Conservation (phyloP, 2,888 invertebrate genomes). For the Orthonychiurus folsomi region DNA sequence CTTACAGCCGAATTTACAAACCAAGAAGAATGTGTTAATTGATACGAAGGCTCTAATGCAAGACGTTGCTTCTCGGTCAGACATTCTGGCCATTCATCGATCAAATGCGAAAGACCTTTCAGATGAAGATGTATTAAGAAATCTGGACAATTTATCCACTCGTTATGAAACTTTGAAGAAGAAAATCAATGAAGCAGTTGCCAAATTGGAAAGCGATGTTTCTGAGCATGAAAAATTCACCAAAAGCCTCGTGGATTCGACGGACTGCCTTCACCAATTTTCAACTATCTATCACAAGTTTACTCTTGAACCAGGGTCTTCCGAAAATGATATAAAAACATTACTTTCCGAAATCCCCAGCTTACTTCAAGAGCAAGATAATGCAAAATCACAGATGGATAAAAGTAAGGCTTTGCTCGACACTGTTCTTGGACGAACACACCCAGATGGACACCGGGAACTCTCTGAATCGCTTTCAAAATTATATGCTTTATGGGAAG, state of each 20-base stretch:
- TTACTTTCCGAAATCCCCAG: background rate
- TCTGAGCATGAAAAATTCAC: slow-evolving; percentile 19
- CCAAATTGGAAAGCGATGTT: slow-evolving; percentile 41
- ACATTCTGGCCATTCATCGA: slow-evolving; percentile 70
- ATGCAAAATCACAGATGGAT: slow-evolving; percentile 47
- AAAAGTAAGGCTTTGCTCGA: slow-evolving; percentile 63
- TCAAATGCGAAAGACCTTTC: slow-evolving; percentile 70
- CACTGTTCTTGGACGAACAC: slow-evolving; percentile 65
- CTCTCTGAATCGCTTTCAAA: slow-evolving; percentile 64
- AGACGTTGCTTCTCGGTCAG: slow-evolving; percentile 77
- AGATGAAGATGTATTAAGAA: slow-evolving; percentile 68
- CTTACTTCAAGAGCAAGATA: slow-evolving; percentile 43
- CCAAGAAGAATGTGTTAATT: slow-evolving; percentile 80
- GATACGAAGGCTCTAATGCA: slow-evolving; percentile 69
- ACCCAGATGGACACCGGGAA: slow-evolving; percentile 63
- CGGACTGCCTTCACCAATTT: slow-evolving; percentile 71
- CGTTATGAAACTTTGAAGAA: slow-evolving; percentile 61
- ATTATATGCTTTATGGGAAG: slow-evolving; percentile 64
- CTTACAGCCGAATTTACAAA: slow-evolving; percentile 68
- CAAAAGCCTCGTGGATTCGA: slow-evolving; percentile 69
- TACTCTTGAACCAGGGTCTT: slow-evolving; percentile 58
- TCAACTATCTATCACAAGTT: slow-evolving; percentile 64
- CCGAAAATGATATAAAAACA: background rate
- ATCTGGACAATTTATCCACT: slow-evolving; percentile 62
- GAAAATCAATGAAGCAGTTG: slow-evolving; percentile 59